A percentile compares a stretch with the other conserved stretches of the same genome.
Conservation (phyloP, 2,797 vertebrate genomes). For the Streptopelia turtur region DNA sequence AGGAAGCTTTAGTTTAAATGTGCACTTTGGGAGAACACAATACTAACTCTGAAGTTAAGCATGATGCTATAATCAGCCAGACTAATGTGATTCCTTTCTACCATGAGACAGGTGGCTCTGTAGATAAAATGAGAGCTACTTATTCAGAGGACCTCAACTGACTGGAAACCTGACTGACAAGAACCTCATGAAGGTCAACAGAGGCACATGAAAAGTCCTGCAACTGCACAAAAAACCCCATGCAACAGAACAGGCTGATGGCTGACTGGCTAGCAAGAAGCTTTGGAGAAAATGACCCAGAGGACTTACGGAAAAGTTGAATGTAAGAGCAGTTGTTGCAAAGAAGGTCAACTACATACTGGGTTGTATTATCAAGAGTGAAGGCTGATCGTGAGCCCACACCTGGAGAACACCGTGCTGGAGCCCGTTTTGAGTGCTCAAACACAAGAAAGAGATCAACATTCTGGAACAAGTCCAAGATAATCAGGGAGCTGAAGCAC, state of each 20-base stretch:
- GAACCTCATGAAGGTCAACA: background rate
- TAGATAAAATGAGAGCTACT: background rate
- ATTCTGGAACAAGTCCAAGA: background rate
- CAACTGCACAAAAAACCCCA: fast-evolving
- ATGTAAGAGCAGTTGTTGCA: background rate
- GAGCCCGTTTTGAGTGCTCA: background rate
- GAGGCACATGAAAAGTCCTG: background rate
- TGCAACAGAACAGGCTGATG: background rate
- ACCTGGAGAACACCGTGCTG: background rate
- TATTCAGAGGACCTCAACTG: background rate
- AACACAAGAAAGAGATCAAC: background rate
- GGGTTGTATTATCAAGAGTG: background rate
- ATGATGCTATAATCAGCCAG: background rate
- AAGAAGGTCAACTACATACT: background rate
- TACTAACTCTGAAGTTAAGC: background rate
- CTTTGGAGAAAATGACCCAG: background rate
- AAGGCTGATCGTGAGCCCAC: background rate
- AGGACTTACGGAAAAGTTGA: background rate
- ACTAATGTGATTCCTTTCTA: background rate
- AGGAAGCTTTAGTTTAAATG: background rate
- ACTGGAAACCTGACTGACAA: background rate
- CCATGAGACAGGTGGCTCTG: background rate
- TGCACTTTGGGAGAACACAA: background rate
- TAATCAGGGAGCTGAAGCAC: background rate
- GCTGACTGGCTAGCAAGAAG: background rate